phyloP scores from a whole-genome alignment of 2,888 invertebrate species.

The Dinocampus coccinellae region DNA sequence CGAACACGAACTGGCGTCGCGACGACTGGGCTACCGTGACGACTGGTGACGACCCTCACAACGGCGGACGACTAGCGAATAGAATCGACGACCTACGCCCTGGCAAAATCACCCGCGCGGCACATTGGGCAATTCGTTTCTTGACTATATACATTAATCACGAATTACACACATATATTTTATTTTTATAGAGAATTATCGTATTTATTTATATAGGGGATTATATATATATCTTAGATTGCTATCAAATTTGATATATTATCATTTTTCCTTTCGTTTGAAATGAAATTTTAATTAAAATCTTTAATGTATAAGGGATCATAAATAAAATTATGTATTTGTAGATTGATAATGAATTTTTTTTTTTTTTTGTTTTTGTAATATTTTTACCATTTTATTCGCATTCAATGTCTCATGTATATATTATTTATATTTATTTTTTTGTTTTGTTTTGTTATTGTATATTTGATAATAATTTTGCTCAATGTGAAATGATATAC shows the following conservation, averaged over 20 bases:
- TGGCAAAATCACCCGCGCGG: neutral
- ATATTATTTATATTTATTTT: no score
- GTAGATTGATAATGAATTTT: no score
- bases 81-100: constrained; percentile 16
- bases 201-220: neutral
- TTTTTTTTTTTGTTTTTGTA: no score
- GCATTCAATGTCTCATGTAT: no score
- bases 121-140: neutral
- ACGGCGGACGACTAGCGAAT: neutral
- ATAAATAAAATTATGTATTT: no score
- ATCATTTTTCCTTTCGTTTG: no score
- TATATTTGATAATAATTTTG: neutral
- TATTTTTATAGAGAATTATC: no score
- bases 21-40: constrained; percentile 7
- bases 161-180: neutral
- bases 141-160: neutral
- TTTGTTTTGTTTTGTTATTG: no score
- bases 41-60: constrained; percentile 9
- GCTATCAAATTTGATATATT: no score
- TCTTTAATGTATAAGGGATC: no score
- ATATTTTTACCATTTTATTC: no score
- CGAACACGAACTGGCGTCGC: constrained; percentile 57
- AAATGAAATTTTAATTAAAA: no score
- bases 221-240: neutral
- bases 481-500: neutral